Percentiles rank a stretch among this genome's conserved stretches.
Conservation (phyloP, 2,888 invertebrate genomes). For the Trisateles emortualis region DNA sequence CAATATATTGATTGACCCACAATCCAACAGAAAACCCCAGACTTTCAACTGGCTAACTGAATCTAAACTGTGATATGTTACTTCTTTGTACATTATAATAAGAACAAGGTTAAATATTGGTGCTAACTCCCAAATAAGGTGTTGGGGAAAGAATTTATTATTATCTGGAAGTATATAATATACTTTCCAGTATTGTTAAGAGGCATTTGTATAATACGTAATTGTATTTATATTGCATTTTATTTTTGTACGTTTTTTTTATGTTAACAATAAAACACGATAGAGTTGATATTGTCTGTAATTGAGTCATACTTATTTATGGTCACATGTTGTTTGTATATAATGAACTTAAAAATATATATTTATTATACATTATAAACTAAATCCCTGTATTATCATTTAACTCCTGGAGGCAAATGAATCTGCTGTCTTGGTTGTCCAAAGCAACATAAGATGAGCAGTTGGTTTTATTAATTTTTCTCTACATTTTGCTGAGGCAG, state of each 20-base stretch:
- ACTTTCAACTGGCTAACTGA: constrained; percentile 97
- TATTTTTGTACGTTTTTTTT: constrained; percentile 6
- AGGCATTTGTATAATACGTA: neutral
- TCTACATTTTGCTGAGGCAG: constrained; percentile 84
- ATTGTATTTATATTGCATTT: constrained; percentile 24
- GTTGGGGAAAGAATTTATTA: constrained; percentile 6
- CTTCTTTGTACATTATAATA: constrained; percentile 1
- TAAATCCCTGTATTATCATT: constrained; percentile 86
- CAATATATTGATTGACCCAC: constrained; percentile 95
- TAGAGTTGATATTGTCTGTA: constrained; percentile 78
- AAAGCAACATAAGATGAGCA: constrained; percentile 74
- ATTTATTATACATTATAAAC: constrained; percentile 82
- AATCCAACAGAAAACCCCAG: constrained; percentile 96
- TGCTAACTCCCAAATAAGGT: constrained; percentile 5
- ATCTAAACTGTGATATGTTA: constrained; percentile 91
- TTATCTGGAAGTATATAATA: constrained; percentile 26
- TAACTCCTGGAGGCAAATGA: constrained; percentile 81
- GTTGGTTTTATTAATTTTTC: constrained; percentile 55
- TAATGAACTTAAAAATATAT: constrained; percentile 83
- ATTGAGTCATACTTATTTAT: constrained; percentile 71
- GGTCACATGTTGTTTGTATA: constrained; percentile 77
- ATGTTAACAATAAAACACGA: constrained; percentile 43
- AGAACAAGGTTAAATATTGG: neutral
- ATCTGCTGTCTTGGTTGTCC: constrained; percentile 74
- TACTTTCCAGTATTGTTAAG: constrained; percentile 20